phyloP scores from a whole-genome alignment of 2,113 vertebrate species.

The Chloropsis hardwickii region DNA sequence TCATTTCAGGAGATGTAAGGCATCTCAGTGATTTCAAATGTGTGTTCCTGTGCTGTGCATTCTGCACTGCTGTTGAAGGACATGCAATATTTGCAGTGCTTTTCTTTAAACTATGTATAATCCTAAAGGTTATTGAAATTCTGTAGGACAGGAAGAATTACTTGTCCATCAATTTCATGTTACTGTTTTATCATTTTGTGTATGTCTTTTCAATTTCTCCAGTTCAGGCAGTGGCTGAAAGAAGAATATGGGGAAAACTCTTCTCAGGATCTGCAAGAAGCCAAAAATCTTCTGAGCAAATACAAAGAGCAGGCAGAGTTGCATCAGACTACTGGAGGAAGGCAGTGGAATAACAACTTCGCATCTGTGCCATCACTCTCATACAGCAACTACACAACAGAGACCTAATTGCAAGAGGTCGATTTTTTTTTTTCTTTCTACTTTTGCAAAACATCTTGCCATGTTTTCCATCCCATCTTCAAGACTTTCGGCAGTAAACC shows the following conservation, averaged over 20 bases:
- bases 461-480: slow-evolving; percentile 17
- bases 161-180: not conserved
- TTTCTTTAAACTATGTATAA: not conserved
- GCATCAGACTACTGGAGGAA: slow-evolving; percentile 55
- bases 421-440: not conserved
- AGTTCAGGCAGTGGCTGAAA: slow-evolving; percentile 90
- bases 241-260: slow-evolving; percentile 85
- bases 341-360: slow-evolving; percentile 74
- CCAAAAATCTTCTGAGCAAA: slow-evolving; percentile 81
- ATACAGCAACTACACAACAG: slow-evolving; percentile 67
- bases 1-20: not conserved
- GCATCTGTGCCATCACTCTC: slow-evolving; percentile 65
- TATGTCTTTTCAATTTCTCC: not conserved
- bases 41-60: not conserved
- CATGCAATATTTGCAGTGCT: not conserved
- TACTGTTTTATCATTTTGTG: not conserved
- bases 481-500: not conserved
- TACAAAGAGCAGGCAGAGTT: slow-evolving; percentile 68
- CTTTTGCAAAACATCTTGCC: not conserved
- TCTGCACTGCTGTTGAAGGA: not conserved
- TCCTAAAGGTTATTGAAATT: not conserved
- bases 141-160: not conserved
- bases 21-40: not conserved
- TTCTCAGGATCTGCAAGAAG: slow-evolving; percentile 84
- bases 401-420: slow-evolving; percentile 55